Base-by-base conservation (phyloP, 1,140 invertebrate species). In the Arion vulgaris region DNA sequence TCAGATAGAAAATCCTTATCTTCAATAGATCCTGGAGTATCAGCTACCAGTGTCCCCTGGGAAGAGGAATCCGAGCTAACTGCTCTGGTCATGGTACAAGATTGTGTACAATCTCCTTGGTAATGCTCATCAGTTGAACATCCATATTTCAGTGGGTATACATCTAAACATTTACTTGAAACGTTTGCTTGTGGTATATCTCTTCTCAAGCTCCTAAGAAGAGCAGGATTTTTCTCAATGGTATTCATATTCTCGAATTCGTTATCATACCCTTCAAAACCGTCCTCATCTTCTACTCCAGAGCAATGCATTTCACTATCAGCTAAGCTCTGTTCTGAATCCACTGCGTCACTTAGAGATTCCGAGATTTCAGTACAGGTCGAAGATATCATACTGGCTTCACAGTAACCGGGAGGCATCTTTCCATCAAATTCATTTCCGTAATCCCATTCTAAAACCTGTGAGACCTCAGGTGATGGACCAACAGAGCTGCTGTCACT, bases 151-250 rank as follows among this genome's bases (percentile, higher is more conserved):
- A 1, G 41, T 28, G 75, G 36, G 68, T 39, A 81, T 19, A 53
- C 68, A 1, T 71, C 57, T 73, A 87, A 84, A 19, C 81, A 82
- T 78, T 81, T 82, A 9, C 86, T 83, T 15, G 86, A 88, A 1
- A 89, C 88, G 1, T 87, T 87, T 73, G 88, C 88, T 74, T 89
- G 87, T 0, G 85, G 86, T 87, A 89, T 88, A 11, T 85, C 78
- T n/a, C 84, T 86, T 38, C 84, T 79, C 0, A 81, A 57, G n/a
- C 83, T 85, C 38, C 85, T 83, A 1, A 57, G 66, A 36, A 86
- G 69, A 17, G 81, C 57, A 9, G 84, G 68, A 62, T 81, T 84
- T 45, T 84, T 76, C 36, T 83, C 80, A 13, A 83, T 39, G 69
- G 80, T 82, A 80, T 86, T 83, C 39, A 82, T 83, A 80, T 80